Conservation (phyloP, 2,888 invertebrate species). For the Copidosoma aretas region DNA sequence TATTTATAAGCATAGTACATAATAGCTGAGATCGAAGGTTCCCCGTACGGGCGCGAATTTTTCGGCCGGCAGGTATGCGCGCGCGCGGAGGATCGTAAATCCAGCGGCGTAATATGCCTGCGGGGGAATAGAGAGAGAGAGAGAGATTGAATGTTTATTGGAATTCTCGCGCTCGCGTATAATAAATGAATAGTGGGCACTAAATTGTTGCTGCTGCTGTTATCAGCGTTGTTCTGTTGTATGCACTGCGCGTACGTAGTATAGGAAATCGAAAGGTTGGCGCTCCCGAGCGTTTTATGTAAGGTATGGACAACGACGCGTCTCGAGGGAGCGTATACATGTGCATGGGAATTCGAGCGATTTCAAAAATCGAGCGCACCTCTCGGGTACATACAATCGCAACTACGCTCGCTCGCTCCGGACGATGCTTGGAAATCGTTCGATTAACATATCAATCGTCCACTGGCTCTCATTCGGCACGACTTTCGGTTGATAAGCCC, state of each 20-base stretch:
- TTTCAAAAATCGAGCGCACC: not conserved
- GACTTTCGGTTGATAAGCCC: too few relatives aligned
- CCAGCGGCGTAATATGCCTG: not conserved
- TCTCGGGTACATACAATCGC: not conserved
- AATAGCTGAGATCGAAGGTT: not conserved
- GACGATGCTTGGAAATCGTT: not conserved
- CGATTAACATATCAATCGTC: not conserved
- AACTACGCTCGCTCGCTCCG: not conserved
- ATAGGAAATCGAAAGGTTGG: not conserved
- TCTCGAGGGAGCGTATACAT: too few relatives aligned
- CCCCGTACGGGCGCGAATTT: not conserved
- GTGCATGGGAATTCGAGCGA: not conserved
- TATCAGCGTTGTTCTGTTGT: conserved; percentile 16
- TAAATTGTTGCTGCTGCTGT: not conserved
- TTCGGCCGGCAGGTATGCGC: not conserved
- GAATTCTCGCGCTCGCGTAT: conserved; percentile 4
- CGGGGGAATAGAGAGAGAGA: too few relatives aligned
- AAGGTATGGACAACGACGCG: not conserved
- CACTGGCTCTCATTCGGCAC: not conserved
- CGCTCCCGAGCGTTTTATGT: not conserved
- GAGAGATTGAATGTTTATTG: conserved; percentile 22
- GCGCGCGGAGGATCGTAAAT: conserved; percentile 5
- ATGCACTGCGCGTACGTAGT: not conserved
- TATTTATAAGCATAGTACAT: not conserved
- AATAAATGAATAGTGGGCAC: not conserved